phyloP scores from a whole-genome alignment of 2,888 invertebrate genomes.

The Heteromurus nitidus region DNA sequence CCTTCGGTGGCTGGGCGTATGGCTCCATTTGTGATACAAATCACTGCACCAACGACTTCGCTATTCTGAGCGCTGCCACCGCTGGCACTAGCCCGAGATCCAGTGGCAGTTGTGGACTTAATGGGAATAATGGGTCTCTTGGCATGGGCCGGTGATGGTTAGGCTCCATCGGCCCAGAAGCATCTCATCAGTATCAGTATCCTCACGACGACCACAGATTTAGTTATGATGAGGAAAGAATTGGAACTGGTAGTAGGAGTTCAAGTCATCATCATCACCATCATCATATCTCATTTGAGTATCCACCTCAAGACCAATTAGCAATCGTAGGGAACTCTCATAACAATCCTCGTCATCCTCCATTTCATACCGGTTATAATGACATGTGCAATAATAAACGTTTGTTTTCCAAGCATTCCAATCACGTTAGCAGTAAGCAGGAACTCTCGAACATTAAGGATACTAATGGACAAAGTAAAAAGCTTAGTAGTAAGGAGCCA shows the following conservation, averaged over 20 bases:
- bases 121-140: slow-evolving; percentile 57
- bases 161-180: slow-evolving; percentile 26
- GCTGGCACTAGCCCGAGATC: slow-evolving; percentile 21
- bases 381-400: slow-evolving; percentile 43
- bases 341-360: slow-evolving; percentile 43
- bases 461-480: slow-evolving; percentile 42
- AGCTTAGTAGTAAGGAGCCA: slow-evolving; percentile 11
- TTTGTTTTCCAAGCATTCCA: slow-evolving; percentile 27
- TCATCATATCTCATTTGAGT: slow-evolving; percentile 55
- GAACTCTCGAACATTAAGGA: neutral
- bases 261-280: no score
- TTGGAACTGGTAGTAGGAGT: slow-evolving; percentile 4
- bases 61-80: neutral
- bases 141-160: slow-evolving; percentile 65
- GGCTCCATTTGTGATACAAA: slow-evolving; percentile 65
- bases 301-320: slow-evolving; percentile 54
- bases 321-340: slow-evolving; percentile 49
- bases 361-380: slow-evolving; percentile 11
- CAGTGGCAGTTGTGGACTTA: slow-evolving; percentile 34
- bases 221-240: slow-evolving; percentile 38
- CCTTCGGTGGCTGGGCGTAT: slow-evolving; percentile 70
- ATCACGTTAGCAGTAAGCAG: slow-evolving; percentile 5
- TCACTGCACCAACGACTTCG: slow-evolving; percentile 59
- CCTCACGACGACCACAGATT: slow-evolving; percentile 35
- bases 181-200: slow-evolving; percentile 34